Base-by-base conservation (phyloP, 2,888 invertebrate genomes). In the Plebejus anna region DNA sequence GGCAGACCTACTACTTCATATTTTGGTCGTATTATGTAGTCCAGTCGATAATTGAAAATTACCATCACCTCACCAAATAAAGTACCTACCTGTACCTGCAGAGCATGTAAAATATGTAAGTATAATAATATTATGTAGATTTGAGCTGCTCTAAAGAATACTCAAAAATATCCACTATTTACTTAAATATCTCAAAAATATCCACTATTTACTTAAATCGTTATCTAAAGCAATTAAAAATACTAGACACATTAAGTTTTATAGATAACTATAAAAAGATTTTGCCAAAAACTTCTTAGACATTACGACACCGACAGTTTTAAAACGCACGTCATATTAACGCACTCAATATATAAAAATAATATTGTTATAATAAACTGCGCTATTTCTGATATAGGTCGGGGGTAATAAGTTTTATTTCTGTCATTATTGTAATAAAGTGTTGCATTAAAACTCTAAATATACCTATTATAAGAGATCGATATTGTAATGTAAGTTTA, bases 251-350 rank as follows among this genome's bases (percentile, higher is more conserved):
- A 73, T 32, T 51, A 73, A 73, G 73, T 73, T 72, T 51, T 72
- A 72, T 73, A 73, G 73, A 73, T 55, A 73, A 73, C 73, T 51
- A 51, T 51, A 28, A 73, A 73, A 73, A 73, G 51, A 73, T 47
- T 73, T 73, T 51, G 73, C 51, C 73, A 73, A 73, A 47, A 73
- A 51, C 73, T 51, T 66, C 51, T 51, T 73, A 28, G 5, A 9
- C 42, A 7, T 73, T 4, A 73, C 73, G 73, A 55, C 55, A 73
- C 32, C 51, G 73, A 32, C 47, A 28, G 51, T 32, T 51, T 51
- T 73, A 73, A 32, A 16, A 4, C 73, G 51, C 73, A 51, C 73
- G 73, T 73, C 73, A 73, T 28, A 11, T 22, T 22, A 51, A 55
- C 51, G 73, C 71, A 71, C 73, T 73, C 47, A 32, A 28, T 16